Base-by-base conservation (phyloP, 2,888 invertebrate species). In the Neoitamus cyanurus region DNA sequence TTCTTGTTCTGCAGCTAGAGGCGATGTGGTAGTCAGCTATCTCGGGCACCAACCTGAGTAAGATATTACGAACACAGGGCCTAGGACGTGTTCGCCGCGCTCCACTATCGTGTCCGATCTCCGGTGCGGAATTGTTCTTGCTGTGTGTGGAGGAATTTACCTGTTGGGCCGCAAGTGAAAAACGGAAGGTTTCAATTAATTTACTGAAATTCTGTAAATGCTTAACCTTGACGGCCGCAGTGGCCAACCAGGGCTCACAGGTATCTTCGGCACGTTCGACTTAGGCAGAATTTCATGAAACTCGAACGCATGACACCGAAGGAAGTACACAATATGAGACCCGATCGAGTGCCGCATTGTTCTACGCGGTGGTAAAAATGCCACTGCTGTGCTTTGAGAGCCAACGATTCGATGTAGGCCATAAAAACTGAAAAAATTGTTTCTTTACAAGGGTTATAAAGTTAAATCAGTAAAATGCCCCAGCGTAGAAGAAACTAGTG, bases 151-250 rank as follows among this genome's bases (percentile, higher is more conserved):
- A 75, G 28, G 75, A 75, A 75, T 75, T 75, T 75, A 37, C 75
- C 75, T 75, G 11, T 28, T 75, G 9, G 75, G 75, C 28, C 42
- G 2, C 75, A 75, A 75, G 42, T 75, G 37, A 75, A 75, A 75
- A 75, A 75, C 75, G 75, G 75, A 75, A 75, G 75, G 75, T 75
- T 75, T 75, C 75, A 75, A 75, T 75, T 75, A 75, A 75, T 75
- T 75, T 75, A 75, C 75, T 75, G 75, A 75, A 75, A 75, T 75
- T 75, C 75, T 75, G 75, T 75, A 75, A 75, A 75, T 75, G 75
- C 75, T 28, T 75, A 75, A 75, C 75, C 75, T 75, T 75, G 75
- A 75, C 42, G 75, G 36, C 75, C 25, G 25, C 20, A 2, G 11
- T 13, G 75, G 11, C 28, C 7, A 36, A 15, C 37, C 34, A 13